phyloP scores from a whole-genome alignment of 2,113 vertebrate species.

The Catharus fuscescens region DNA sequence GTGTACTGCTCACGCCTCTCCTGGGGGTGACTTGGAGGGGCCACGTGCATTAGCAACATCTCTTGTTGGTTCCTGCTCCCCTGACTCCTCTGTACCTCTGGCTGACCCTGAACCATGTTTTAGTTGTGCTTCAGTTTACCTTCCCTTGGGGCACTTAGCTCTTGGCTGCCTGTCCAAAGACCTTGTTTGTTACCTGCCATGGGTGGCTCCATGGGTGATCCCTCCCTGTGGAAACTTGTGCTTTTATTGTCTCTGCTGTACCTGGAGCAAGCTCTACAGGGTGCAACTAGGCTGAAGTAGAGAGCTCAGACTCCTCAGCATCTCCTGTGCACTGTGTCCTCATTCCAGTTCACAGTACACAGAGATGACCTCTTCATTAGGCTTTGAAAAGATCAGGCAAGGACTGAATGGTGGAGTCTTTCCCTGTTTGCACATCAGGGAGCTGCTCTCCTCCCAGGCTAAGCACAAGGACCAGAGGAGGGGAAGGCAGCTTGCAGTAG shows the following conservation, averaged over 20 bases:
- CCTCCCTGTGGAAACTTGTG: neutral
- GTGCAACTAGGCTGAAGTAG: neutral
- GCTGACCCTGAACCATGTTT: neutral
- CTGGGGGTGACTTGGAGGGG: neutral
- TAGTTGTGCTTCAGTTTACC: neutral
- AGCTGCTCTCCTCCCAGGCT: neutral
- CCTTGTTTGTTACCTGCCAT: neutral
- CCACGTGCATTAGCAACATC: fast-evolving
- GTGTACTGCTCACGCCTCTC: fast-evolving
- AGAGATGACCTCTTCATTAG: neutral
- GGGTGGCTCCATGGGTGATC: neutral
- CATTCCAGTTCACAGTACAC: neutral
- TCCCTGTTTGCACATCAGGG: neutral
- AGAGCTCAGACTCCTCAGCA: neutral
- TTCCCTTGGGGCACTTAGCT: neutral
- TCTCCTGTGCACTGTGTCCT: neutral
- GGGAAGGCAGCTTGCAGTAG: neutral
- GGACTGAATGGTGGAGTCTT: neutral
- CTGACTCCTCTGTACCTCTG: neutral
- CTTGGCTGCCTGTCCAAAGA: neutral
- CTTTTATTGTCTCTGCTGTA: neutral
- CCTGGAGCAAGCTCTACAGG: neutral
- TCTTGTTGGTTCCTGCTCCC: neutral
- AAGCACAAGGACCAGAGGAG: neutral
- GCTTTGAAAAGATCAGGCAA: neutral